These are phyloP conservation scores for Oedothorax gibbosus DNA, from an alignment of 1,140 invertebrate species.

Conservation along the genomic window DNA sequence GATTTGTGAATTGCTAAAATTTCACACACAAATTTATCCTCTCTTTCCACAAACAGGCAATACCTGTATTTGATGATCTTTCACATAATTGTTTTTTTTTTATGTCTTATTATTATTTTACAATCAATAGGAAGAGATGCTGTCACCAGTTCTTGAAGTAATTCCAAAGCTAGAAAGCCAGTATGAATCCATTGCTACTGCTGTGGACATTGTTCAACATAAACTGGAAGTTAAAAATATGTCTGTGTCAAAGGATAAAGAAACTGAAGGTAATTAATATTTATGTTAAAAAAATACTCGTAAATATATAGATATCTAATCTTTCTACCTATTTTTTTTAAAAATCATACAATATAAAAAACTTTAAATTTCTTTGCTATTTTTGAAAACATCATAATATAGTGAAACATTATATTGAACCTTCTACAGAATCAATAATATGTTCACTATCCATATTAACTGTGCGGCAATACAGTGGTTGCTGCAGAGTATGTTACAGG, in stretches of 20 bases:
- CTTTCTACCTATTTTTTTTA: neutral
- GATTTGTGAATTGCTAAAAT: neutral
- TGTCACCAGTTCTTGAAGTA: conserved; percentile 7
- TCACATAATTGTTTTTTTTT: neutral
- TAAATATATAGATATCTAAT: too few species aligned
- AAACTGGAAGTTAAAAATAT: conserved; percentile 12
- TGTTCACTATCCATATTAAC: too few species aligned
- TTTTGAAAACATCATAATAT: neutral
- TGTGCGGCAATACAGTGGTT: too few species aligned
- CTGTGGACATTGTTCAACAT: conserved; percentile 14
- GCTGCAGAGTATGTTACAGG: too few species aligned
- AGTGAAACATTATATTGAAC: neutral
- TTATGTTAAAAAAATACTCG: neutral
- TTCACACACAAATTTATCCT: neutral
- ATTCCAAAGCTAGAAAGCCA: neutral
- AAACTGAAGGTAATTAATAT: conserved; percentile 1
- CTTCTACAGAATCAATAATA: too few species aligned
- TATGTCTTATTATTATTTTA: neutral
- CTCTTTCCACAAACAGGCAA: too few species aligned
- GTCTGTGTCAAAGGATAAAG: neutral
- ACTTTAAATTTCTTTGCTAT: neutral
- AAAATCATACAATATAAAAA: neutral
- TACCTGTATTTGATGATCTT: too few species aligned
- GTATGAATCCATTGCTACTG: conserved; percentile 12
- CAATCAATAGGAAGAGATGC: conserved; percentile 5